Evolutionary conservation across 2,797 vertebrate species (phyloP).

Genomic region (Gymnoscopelus microlampas): DNA sequence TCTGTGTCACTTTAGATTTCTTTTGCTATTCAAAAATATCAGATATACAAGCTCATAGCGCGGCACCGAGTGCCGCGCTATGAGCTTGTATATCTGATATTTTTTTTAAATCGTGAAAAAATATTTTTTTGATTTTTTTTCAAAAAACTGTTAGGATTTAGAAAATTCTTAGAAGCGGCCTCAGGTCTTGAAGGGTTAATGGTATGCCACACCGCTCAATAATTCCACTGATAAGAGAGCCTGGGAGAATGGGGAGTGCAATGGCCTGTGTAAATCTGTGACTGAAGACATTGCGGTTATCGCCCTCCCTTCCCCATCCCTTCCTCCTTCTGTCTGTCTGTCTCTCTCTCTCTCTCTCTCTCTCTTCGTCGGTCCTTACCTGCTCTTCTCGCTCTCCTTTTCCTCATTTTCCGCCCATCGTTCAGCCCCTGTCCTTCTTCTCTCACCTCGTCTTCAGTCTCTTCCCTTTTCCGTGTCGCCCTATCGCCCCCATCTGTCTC

Average conservation of each 20-base stretch:
- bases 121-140: too few species aligned
- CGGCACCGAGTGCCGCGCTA: too few species aligned
- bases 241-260: slow-evolving; percentile 77
- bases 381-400: not conserved
- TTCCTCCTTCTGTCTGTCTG: slow-evolving; percentile 16
- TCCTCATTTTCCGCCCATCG: not conserved
- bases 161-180: too few species aligned
- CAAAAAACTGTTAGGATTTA: too few species aligned
- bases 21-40: too few species aligned
- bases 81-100: too few species aligned
- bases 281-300: slow-evolving; percentile 79
- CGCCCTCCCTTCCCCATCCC: slow-evolving; percentile 37
- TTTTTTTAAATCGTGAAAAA: too few species aligned
- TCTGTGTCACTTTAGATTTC: too few species aligned
- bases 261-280: slow-evolving; percentile 83
- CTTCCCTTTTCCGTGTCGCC: not conserved
- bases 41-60: too few species aligned
- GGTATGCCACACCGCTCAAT: slow-evolving; percentile 80
- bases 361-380: slow-evolving; percentile 26
- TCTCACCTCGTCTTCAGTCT: not conserved
- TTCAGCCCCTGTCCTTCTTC: not conserved
- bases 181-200: too few species aligned
- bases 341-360: slow-evolving; percentile 42
- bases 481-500: not conserved
- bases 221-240: slow-evolving; percentile 81